Evolutionary conservation across 2,888 invertebrate species (phyloP).

Genomic region (Sphaeridia pumilis): DNA sequence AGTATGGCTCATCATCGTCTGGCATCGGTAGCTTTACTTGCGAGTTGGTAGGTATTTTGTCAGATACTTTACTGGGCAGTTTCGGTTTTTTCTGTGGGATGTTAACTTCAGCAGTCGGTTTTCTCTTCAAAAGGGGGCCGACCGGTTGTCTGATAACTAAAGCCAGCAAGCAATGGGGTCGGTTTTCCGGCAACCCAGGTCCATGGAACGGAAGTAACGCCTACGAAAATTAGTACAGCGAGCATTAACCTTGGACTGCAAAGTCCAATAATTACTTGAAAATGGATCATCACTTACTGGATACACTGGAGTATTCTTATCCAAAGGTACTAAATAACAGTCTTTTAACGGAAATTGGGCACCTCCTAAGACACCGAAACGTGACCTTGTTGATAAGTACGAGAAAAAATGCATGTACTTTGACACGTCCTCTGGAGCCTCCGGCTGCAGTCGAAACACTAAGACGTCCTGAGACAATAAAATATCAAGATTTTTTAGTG

Average conservation of each 20-base stretch:
- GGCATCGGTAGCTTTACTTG: not conserved
- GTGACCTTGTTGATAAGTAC: slow-evolving; percentile 64
- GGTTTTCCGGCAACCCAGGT: slow-evolving; percentile 47
- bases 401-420: slow-evolving; percentile 75
- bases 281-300: slow-evolving; percentile 46
- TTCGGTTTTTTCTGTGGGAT: slow-evolving; percentile 21
- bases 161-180: slow-evolving; percentile 32
- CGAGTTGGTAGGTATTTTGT: too few species aligned
- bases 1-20: slow-evolving; percentile 57
- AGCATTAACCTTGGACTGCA: not conserved
- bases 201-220: slow-evolving; percentile 54
- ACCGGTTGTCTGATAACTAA: slow-evolving; percentile 27
- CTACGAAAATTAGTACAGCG: slow-evolving; percentile 1
- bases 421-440: slow-evolving; percentile 68
- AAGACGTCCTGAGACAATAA: too few species aligned
- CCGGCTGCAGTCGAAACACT: slow-evolving; percentile 66
- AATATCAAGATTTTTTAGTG: too few species aligned
- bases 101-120: slow-evolving; percentile 11
- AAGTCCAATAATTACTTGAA: too few species aligned
- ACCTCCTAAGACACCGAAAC: slow-evolving; percentile 65
- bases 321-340: slow-evolving; percentile 80
- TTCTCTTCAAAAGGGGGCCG: slow-evolving; percentile 19
- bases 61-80: too few species aligned
- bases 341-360: slow-evolving; percentile 68
- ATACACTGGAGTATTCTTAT: slow-evolving; percentile 59